Evolutionary conservation across 2,113 vertebrate genomes (phyloP), one percentile per base, ranked within the genome.

Genomic region (Accipiter cooperii): DNA sequence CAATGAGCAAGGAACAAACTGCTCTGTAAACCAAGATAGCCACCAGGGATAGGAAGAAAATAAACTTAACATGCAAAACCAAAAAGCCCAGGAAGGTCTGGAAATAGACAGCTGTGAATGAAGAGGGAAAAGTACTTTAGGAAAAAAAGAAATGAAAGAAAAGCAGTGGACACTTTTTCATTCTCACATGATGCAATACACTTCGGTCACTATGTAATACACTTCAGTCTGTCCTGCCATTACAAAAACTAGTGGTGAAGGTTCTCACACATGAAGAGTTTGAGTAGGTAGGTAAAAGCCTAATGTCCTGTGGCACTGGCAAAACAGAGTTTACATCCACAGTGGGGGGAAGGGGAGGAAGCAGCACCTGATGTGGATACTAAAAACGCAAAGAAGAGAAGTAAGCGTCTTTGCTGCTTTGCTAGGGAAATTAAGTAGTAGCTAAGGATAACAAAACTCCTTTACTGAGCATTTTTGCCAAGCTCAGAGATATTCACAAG

Each of bases 1-100:
- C 78, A 96, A 76, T 52, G 58, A 95, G 66, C 28, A 85, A 87
- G 81, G 77, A 94, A 91, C 78, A 94, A 89, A 73, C 77, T 91
- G 46, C 93, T 91, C 66, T 79, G 63, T 55, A 93, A 96, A 94
- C 49, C 11, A 46, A 95, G 89, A 93, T 4, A 89, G 87, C 52
- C 93, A 95, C 63, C n/a, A 93, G 58, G 91, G 78, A 90, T 6
- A 70, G 63, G 70, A 91, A 46, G 42, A 79, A 89, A 96, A 95
- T 69, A 91, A 96, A 93, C 51, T 57, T 36, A 31, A 89, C 87
- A 80, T 2, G 33, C 52, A 83, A 91, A 93, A 61, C 0, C 28
- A 83, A 77, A 82, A 79, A 76, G 40, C 63, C 19, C 66, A 73
- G 69, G 40, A 83, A 87, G 17, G 58, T 73, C 78, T 92, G 66